Evolutionary conservation across 2,113 vertebrate species (phyloP).

Genomic region (Oncorhynchus tshawytscha): DNA sequence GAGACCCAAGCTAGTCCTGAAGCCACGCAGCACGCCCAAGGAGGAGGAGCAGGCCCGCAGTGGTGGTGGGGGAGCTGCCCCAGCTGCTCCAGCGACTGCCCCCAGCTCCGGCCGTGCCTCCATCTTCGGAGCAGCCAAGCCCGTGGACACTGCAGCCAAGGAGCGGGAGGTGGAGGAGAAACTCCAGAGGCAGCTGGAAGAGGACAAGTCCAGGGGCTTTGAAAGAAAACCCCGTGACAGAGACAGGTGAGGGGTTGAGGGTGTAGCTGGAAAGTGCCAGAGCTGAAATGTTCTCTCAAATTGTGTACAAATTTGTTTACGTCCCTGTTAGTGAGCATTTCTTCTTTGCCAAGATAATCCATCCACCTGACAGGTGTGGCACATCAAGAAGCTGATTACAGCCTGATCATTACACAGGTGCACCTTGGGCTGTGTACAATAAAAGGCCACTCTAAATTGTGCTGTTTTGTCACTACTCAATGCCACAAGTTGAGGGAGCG

Average conservation of each 20-base stretch:
- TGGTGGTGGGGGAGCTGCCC: constrained; percentile 58
- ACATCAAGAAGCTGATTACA: too few relatives aligned
- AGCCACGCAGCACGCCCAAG: constrained; percentile 88
- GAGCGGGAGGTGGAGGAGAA: constrained; percentile 93
- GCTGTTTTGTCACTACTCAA: too few relatives aligned
- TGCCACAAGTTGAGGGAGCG: too few relatives aligned
- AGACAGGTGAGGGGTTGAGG: constrained; percentile 64
- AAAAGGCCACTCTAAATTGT: too few relatives aligned
- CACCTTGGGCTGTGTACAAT: too few relatives aligned
- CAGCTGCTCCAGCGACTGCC: constrained; percentile 58
- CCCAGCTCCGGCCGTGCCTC: constrained; percentile 80
- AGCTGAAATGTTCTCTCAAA: constrained; percentile 62
- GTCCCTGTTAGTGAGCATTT: too few relatives aligned
- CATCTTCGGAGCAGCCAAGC: constrained; percentile 91
- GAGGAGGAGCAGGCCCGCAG: constrained; percentile 77
- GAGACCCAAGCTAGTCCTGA: constrained; percentile 91
- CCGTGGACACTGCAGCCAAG: constrained; percentile 89
- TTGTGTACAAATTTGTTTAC: too few relatives aligned
- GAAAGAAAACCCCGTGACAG: constrained; percentile 76
- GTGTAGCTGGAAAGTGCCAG: constrained; percentile 45
- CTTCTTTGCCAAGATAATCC: too few relatives aligned
- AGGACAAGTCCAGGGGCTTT: constrained; percentile 79
- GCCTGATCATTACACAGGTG: too few relatives aligned
- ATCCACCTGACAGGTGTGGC: too few relatives aligned
- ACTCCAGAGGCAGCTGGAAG: constrained; percentile 91